A percentile compares a stretch with the other conserved stretches of the same genome.
These are phyloP conservation scores for Pachymerium ferrugineum DNA, from an alignment of 2,888 invertebrate genomes.

Conservation along the genomic window DNA sequence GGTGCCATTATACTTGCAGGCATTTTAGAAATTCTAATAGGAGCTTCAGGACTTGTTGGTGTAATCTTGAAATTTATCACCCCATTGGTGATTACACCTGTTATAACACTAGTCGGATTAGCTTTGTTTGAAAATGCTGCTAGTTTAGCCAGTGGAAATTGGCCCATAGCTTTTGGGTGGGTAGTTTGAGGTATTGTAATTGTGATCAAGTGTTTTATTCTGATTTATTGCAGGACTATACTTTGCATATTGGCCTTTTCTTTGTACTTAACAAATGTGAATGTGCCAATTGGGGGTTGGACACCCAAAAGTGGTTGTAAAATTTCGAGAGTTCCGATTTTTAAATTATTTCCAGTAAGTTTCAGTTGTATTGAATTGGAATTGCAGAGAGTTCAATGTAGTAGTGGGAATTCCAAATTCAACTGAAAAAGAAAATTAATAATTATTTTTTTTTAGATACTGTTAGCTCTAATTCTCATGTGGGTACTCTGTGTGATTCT, in stretches of 20 bases:
- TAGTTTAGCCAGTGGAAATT: conserved; percentile 71
- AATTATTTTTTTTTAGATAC: conserved; percentile 53
- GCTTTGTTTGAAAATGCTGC: conserved; percentile 77
- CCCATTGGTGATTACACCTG: conserved; percentile 76
- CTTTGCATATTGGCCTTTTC: conserved; percentile 69
- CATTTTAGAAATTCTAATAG: conserved; percentile 67
- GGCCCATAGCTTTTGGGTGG: conserved; percentile 76
- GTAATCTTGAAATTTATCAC: conserved; percentile 68
- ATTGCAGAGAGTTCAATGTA: too few relatives aligned
- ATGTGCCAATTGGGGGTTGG: conserved; percentile 58
- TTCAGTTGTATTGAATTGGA: too few relatives aligned
- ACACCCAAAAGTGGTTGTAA: conserved; percentile 55
- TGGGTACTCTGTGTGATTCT: conserved; percentile 69
- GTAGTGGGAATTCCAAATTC: too few relatives aligned
- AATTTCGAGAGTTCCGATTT: conserved; percentile 61
- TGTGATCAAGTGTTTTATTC: neutral
- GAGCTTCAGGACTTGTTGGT: conserved; percentile 64
- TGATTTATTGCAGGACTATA: conserved; percentile 58
- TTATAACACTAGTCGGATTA: conserved; percentile 74
- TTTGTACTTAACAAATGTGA: conserved; percentile 65
- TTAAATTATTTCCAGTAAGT: conserved; percentile 71
- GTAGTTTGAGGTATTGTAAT: conserved; percentile 40
- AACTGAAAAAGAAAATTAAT: neutral
- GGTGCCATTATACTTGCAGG: conserved; percentile 77
- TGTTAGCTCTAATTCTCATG: conserved; percentile 68